phyloP scores from a whole-genome alignment of 2,888 invertebrate genomes.

The Rotaria macrura region DNA sequence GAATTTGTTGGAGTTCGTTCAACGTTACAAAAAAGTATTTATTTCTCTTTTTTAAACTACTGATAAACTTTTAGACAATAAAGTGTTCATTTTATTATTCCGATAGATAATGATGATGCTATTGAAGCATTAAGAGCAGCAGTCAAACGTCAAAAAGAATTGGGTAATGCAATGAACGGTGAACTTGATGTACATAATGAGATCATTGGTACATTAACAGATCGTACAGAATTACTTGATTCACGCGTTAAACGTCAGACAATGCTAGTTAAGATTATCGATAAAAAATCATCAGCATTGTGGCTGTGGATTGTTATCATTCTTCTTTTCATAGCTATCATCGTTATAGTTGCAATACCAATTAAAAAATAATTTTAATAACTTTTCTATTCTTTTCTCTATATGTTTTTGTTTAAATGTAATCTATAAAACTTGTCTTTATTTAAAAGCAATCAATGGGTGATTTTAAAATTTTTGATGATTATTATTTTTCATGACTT shows the following conservation, averaged over 20 bases:
- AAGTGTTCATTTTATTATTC: too few relatives aligned
- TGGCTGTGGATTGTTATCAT: neutral
- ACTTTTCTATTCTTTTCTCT: neutral
- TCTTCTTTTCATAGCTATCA: neutral
- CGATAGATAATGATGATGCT: neutral
- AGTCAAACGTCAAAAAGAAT: neutral
- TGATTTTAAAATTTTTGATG: neutral
- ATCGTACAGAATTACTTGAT: neutral
- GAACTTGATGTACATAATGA: neutral
- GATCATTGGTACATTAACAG: neutral
- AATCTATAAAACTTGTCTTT: neutral
- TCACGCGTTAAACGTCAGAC: neutral
- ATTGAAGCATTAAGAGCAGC: neutral
- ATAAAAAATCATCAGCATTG: neutral
- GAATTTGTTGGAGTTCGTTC: neutral
- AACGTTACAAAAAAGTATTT: neutral
- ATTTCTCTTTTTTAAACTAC: too few relatives aligned
- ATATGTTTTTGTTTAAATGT: neutral
- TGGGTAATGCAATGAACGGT: neutral
- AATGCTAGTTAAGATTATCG: neutral
- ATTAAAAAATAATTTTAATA: neutral
- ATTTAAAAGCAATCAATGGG: neutral
- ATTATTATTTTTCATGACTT: neutral
- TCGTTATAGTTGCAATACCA: neutral
- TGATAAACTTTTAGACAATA: too few relatives aligned